A percentile compares a stretch with the other conserved stretches of the same genome.
Evolutionary conservation across 2,888 invertebrate genomes (phyloP).

Genomic region (Psylliodes chrysocephalus): DNA sequence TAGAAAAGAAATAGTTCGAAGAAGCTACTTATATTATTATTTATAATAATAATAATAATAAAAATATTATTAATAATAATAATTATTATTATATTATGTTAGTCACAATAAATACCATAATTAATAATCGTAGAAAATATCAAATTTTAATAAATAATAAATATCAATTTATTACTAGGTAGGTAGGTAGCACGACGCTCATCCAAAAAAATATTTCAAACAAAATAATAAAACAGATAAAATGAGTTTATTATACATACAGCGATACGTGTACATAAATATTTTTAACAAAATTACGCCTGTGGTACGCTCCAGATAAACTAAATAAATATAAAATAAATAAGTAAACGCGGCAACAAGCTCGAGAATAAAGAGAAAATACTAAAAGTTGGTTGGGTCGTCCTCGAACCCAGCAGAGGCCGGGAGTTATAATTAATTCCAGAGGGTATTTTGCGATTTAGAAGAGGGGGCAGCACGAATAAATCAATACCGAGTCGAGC

Average conservation of each 20-base stretch:
- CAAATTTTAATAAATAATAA: too few species aligned
- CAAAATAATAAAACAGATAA: constrained; percentile 8
- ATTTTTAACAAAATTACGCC: constrained; percentile 22
- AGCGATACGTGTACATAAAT: not conserved
- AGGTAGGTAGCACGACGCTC: too few species aligned
- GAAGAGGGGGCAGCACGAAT: constrained; percentile 56
- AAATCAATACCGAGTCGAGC: constrained; percentile 55
- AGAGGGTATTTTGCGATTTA: constrained; percentile 54
- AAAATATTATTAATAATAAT: too few species aligned
- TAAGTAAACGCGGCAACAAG: constrained; percentile 29
- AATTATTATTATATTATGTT: too few species aligned
- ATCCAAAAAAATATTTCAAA: not conserved
- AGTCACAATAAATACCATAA: too few species aligned
- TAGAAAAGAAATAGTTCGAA: too few species aligned
- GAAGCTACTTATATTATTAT: too few species aligned
- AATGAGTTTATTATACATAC: constrained; percentile 11
- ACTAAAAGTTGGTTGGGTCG: constrained; percentile 35
- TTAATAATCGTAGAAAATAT: too few species aligned
- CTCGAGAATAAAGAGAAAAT: constrained; percentile 36
- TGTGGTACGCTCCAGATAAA: constrained; percentile 18
- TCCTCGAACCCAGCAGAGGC: constrained; percentile 34
- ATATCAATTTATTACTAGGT: too few species aligned
- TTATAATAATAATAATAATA: too few species aligned
- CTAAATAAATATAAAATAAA: constrained; percentile 31
- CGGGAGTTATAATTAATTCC: constrained; percentile 52